phyloP scores from a whole-genome alignment of 2,888 invertebrate species.

The Nemoura dubitans region DNA sequence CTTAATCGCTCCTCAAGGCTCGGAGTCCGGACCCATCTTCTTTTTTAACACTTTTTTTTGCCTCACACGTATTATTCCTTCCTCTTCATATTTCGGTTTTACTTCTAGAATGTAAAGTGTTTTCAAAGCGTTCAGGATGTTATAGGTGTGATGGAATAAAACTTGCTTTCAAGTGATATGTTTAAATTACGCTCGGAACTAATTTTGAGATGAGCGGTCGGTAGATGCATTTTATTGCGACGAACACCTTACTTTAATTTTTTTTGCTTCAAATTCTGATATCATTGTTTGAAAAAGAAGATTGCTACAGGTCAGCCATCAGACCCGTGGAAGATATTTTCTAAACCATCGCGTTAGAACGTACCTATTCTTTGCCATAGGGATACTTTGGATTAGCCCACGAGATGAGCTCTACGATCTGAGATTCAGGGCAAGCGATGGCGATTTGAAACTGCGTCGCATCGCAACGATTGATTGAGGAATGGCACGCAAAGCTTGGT shows the following conservation, averaged over 20 bases:
- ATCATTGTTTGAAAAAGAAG: neutral
- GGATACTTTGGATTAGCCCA: no score
- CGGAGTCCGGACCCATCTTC: neutral
- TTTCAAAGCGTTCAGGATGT: neutral
- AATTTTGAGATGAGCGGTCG: neutral
- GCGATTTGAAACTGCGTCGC: neutral
- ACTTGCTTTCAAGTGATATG: neutral
- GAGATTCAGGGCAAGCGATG: neutral
- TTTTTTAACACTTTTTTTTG: constrained; percentile 8
- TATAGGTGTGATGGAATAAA: neutral
- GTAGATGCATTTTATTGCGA: neutral
- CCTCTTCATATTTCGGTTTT: neutral
- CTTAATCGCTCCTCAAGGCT: constrained; percentile 7
- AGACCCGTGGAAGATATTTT: neutral
- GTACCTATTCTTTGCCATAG: no score
- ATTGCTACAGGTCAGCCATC: neutral
- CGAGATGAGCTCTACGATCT: no score
- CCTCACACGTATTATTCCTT: neutral
- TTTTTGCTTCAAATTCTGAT: neutral
- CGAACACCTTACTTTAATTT: neutral
- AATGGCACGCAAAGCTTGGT: neutral
- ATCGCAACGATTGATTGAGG: neutral
- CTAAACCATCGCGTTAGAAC: no score
- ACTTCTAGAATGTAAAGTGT: neutral
- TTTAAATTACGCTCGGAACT: neutral